These are phyloP conservation scores for Plecotus auritus DNA, from an alignment of 2,113 vertebrate genomes.

Conservation along the genomic window DNA sequence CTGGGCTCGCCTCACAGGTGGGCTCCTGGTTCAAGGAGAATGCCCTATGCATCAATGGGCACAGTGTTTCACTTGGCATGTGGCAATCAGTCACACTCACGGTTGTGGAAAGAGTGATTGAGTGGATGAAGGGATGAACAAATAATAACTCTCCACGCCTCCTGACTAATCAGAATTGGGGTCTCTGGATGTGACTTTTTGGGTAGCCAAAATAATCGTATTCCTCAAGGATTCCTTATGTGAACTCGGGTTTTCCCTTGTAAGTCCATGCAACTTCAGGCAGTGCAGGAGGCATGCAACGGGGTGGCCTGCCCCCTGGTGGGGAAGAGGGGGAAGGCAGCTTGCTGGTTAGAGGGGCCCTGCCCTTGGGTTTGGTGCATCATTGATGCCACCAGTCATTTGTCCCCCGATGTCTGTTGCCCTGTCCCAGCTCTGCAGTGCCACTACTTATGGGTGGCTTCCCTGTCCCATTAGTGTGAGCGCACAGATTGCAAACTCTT, in stretches of 20 bases:
- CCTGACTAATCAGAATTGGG: neutral
- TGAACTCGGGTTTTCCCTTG: fast-evolving
- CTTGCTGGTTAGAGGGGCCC: fast-evolving
- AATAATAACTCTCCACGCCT: fast-evolving
- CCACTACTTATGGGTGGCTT: fast-evolving
- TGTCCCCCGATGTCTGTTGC: fast-evolving
- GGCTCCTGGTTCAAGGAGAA: neutral
- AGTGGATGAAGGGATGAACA: neutral
- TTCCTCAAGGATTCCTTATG: fast-evolving
- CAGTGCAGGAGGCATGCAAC: fast-evolving
- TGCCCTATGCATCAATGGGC: fast-evolving
- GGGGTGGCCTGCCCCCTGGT: neutral
- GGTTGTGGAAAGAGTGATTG: too few species aligned
- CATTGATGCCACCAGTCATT: fast-evolving
- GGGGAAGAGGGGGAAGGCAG: fast-evolving
- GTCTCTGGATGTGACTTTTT: neutral
- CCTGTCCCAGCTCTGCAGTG: fast-evolving
- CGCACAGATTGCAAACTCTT: fast-evolving
- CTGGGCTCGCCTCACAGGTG: neutral
- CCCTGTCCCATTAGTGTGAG: fast-evolving
- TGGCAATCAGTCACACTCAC: neutral
- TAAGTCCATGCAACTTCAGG: fast-evolving
- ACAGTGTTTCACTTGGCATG: fast-evolving
- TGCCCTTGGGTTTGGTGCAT: fast-evolving
- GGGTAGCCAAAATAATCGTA: neutral